A percentile compares a stretch with the other conserved stretches of the same genome.
Conservation (phyloP, 2,113 vertebrate genomes). For the Trachemys scripta region DNA sequence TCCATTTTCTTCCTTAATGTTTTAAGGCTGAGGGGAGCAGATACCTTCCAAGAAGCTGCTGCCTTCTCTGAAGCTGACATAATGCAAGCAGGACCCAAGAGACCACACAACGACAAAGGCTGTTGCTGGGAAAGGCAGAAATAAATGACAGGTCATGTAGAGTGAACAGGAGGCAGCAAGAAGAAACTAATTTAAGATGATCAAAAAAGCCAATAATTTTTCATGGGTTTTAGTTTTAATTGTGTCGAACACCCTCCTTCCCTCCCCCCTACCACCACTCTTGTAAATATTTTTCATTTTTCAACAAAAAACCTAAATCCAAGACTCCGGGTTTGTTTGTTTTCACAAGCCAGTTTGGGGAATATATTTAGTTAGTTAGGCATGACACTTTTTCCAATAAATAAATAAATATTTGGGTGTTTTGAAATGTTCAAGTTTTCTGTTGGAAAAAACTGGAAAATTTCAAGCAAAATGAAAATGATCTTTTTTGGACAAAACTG, state of each 20-base stretch:
- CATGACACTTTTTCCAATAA: fast-evolving
- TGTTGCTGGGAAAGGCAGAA: not conserved
- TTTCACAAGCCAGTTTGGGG: not conserved
- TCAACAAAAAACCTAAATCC: not conserved
- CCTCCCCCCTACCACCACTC: fast-evolving
- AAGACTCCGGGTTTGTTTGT: fast-evolving
- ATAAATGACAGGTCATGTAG: not conserved
- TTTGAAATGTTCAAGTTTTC: not conserved
- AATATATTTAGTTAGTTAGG: not conserved
- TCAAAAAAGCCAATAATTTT: not conserved
- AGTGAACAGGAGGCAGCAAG: not conserved
- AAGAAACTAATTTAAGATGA: fast-evolving
- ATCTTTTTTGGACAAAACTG: not conserved
- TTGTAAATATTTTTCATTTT: not conserved
- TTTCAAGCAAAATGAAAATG: fast-evolving
- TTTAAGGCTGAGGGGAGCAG: not conserved
- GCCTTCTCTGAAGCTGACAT: not conserved
- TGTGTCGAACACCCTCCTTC: fast-evolving
- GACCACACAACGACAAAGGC: not conserved
- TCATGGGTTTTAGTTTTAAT: fast-evolving
- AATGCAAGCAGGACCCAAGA: not conserved
- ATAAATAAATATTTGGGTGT: not conserved
- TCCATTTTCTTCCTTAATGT: not conserved
- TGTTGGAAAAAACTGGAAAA: not conserved
- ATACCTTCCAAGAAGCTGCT: not conserved